Evolutionary conservation across 2,113 vertebrate genomes (phyloP), one percentile per base, ranked within the genome.

Genomic region (Actenoides hombroni): DNA sequence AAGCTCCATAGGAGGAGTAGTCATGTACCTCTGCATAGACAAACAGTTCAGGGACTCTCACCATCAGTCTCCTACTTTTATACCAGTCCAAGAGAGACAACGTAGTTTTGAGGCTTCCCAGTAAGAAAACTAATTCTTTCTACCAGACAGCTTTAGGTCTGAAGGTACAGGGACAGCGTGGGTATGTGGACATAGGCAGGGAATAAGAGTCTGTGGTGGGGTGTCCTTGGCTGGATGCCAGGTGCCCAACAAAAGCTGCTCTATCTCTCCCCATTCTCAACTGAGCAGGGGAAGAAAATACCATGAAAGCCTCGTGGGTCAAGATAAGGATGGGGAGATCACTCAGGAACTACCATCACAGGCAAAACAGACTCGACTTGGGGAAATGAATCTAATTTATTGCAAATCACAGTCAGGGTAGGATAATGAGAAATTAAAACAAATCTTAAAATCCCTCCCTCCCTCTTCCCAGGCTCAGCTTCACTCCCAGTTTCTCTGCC

Each of bases 401-500:
- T 83, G 8, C 20, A 51, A 74, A 68, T 10, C 24, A 25, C 49
- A 54, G 23, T 35, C 15, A 57, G 44, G 9, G 12, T 16, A 69
- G n/a, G 26, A 28, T 35, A 64, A 35, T 18, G 12, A 59, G 20
- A 64, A 78, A 61, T 1, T 2, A 20, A 70, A 57, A 10, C 5
- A 46, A 65, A 63, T 20, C 48, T n/a, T 74, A 48, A 73, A 37
- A 53, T 33, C 18, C 21, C 4, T 37, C 20, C 19, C 14, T 56
- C 10, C 6, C 25, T 53, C 29, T 42, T 71, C 28, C 40, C 5
- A 3, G 29, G 17, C 28, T 53, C 13, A 7, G 5, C 9, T 19
- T 19, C 2, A 0, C 48, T 82, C 48, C 21, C 0, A 0, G 49
- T 28, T 60, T 33, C 20, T 14, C 39, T 21, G 2, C 51, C 19